Conservation (phyloP, 2,113 vertebrate species). For the Megaceryle maxima region DNA sequence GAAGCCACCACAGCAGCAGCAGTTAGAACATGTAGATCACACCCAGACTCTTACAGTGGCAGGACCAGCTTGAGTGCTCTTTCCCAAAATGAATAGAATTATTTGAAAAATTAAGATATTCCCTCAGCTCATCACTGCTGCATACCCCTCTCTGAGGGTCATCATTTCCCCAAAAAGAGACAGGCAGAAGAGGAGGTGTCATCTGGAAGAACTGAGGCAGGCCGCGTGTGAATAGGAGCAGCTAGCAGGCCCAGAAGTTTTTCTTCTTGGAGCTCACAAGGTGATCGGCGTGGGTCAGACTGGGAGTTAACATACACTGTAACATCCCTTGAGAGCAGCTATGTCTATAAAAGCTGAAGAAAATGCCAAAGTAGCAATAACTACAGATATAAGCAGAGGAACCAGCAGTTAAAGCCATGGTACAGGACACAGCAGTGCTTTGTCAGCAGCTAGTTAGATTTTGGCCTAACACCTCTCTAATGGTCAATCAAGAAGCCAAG, state of each 20-base stretch:
- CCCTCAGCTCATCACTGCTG: background rate
- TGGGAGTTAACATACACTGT: accelerated
- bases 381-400: background rate
- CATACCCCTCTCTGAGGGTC: background rate
- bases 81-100: background rate
- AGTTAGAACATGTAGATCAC: accelerated
- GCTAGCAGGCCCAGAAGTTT: background rate
- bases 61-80: background rate
- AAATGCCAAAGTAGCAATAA: background rate
- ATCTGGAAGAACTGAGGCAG: background rate
- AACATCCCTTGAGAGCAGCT: background rate
- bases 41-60: accelerated
- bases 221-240: background rate
- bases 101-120: background rate
- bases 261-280: background rate
- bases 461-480: background rate
- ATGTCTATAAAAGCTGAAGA: background rate
- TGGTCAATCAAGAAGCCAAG: background rate
- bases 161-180: accelerated
- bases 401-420: background rate
- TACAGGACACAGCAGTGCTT: background rate
- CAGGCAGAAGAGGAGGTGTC: background rate
- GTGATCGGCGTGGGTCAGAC: background rate
- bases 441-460: background rate
- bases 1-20: background rate